Evolutionary conservation across 2,797 vertebrate genomes (phyloP), one percentile per base, ranked within the genome.

Genomic region (Paratrypauchen microcephalus): DNA sequence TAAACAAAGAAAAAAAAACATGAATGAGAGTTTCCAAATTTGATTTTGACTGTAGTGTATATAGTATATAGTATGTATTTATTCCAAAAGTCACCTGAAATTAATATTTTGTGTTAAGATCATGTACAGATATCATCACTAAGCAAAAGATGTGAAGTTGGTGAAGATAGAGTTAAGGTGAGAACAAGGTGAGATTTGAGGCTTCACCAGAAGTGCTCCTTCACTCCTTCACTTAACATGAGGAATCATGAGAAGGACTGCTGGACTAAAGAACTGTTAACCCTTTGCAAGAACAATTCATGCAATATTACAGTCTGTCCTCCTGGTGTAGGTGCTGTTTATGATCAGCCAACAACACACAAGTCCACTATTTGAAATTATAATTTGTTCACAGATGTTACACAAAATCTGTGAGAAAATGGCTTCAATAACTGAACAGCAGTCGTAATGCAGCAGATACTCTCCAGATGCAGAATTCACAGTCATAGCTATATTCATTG

Each of bases 221-320:
- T 60, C 58, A 36, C 39, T 61, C 32, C 36, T 60, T 60, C 58
- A 36, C 15, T 58, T 28, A 28, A 59, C 28, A 36, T 60, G 8
- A 60, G 58, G 30, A 30, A 58, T 58, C 8, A 6, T 60, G 59
- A 36, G 16, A 26, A 32, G 55, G 23, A 18, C 55, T 16, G 24
- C 23, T 57, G 57, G 57, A 28, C 24, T 15, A 3, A 57, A 26
- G 55, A 28, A 57, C 1, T 28, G 24, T 16, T 57, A 28, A 12
- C 26, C 23, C 55, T 56, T 8, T 57, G 55, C 24, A 28, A 15
- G 55, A 26, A 24, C 55, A 28, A 23, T 21, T 52, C 7, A 21
- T 3, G 21, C 55, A 28, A 16, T 12, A 16, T 7, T 5, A 57
- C 5, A 18, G 24, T 57, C 21, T 26, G 13, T 24, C 55, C 15